phyloP scores from a whole-genome alignment of 1,140 invertebrate genomes.

The Hirudo medicinalis region DNA sequence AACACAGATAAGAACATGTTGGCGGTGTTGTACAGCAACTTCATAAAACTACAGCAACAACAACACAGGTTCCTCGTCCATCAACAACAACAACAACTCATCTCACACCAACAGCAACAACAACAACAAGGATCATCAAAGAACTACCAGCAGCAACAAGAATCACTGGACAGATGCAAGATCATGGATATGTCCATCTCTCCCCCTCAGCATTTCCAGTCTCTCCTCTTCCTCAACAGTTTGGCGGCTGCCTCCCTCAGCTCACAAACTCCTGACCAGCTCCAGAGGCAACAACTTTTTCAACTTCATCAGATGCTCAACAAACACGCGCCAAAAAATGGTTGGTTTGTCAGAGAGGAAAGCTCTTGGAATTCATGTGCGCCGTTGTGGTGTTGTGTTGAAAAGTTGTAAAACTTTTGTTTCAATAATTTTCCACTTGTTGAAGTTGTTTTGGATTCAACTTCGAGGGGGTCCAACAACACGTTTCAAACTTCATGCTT shows the following conservation, averaged over 20 bases:
- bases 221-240: not conserved
- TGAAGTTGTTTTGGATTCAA: too few relatives aligned
- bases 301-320: constrained; percentile 4
- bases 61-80: not conserved
- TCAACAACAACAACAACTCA: constrained; percentile 6
- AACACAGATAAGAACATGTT: not conserved
- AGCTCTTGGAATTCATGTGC: too few relatives aligned
- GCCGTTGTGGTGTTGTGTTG: too few relatives aligned
- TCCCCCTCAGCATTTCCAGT: not conserved
- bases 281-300: not conserved
- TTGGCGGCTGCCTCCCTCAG: not conserved
- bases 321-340: too few relatives aligned
- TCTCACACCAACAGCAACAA: constrained; percentile 4
- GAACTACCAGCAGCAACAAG: not conserved
- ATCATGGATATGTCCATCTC: not conserved
- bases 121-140: not conserved
- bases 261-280: not conserved
- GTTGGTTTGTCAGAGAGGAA: too few relatives aligned
- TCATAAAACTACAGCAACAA: constrained; percentile 6
- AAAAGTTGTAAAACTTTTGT: too few relatives aligned
- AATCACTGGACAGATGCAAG: not conserved
- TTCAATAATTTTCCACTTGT: too few relatives aligned
- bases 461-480: too few relatives aligned
- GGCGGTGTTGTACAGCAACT: constrained; percentile 1
- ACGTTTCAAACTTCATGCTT: too few relatives aligned